These are phyloP conservation scores for Peromyscus maniculatus DNA, from an alignment of 2,113 vertebrate genomes.

Conservation along the genomic window DNA sequence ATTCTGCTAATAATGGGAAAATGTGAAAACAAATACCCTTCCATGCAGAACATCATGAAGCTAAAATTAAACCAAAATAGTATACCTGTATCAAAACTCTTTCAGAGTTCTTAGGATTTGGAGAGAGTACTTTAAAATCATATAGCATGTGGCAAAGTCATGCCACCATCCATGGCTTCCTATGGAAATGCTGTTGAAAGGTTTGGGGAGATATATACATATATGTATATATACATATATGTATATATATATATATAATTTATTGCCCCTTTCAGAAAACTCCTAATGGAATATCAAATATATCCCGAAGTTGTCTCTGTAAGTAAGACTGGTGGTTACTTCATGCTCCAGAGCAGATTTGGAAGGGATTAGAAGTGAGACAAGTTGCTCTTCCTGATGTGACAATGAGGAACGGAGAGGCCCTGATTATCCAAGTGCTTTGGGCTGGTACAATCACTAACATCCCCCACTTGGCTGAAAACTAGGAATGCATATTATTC, in stretches of 20 bases:
- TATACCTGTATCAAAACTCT: conserved; percentile 70
- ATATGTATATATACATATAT: not conserved
- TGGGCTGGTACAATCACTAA: conserved; percentile 86
- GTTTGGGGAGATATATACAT: conserved; percentile 34
- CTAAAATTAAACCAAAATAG: conserved; percentile 70
- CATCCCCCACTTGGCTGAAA: conserved; percentile 85
- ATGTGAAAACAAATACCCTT: conserved; percentile 77
- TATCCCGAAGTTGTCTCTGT: conserved; percentile 38
- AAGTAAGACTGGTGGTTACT: conserved; percentile 73
- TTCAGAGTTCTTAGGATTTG: conserved; percentile 74
- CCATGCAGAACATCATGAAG: conserved; percentile 64
- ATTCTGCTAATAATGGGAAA: conserved; percentile 79
- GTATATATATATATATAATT: not conserved
- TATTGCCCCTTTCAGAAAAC: conserved; percentile 73
- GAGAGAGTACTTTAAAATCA: conserved; percentile 72
- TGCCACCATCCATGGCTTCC: conserved; percentile 78
- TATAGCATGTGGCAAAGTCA: conserved; percentile 68
- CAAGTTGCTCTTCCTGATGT: conserved; percentile 74
- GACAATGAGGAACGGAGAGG: conserved; percentile 80
- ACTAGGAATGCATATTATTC: conserved; percentile 88
- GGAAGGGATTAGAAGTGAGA: conserved; percentile 73
- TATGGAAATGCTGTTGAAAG: conserved; percentile 72
- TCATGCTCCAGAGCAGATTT: conserved; percentile 76
- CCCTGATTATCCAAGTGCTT: conserved; percentile 86
- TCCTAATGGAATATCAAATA: conserved; percentile 65